These are phyloP conservation scores for Xanthorhoe designata DNA, from an alignment of 2,888 invertebrate genomes.

Conservation along the genomic window DNA sequence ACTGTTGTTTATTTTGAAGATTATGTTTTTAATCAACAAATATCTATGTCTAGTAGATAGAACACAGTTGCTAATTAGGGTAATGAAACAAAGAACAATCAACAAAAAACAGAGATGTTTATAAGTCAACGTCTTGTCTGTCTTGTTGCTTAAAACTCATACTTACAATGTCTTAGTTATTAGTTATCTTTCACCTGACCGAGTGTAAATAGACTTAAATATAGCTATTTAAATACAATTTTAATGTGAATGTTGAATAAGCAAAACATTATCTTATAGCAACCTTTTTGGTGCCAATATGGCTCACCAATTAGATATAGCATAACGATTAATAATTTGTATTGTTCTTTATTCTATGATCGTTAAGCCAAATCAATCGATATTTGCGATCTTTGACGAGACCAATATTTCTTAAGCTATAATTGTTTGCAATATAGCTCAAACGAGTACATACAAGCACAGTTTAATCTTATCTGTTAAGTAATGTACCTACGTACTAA, in stretches of 20 bases:
- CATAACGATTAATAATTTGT: conserved; percentile 15
- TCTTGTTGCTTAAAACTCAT: too few relatives aligned
- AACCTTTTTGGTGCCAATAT: conserved; percentile 6
- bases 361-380: conserved; percentile 34
- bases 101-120: too few relatives aligned
- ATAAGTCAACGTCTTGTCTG: too few relatives aligned
- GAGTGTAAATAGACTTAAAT: too few relatives aligned
- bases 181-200: too few relatives aligned
- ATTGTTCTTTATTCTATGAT: conserved; percentile 25
- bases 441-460: conserved; percentile 53
- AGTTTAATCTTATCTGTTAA: conserved; percentile 76
- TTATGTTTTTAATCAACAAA: background rate
- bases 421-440: conserved; percentile 59
- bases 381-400: conserved; percentile 33
- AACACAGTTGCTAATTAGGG: too few relatives aligned
- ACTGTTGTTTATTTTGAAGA: conserved; percentile 28
- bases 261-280: background rate
- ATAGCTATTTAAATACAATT: too few relatives aligned
- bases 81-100: too few relatives aligned
- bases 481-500: conserved; percentile 58
- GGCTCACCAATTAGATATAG: conserved; percentile 11
- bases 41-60: background rate
- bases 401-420: conserved; percentile 44
- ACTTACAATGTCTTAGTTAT: too few relatives aligned
- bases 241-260: background rate